Evolutionary conservation across 2,888 invertebrate genomes (phyloP).

Genomic region (Electrophaes corylata): DNA sequence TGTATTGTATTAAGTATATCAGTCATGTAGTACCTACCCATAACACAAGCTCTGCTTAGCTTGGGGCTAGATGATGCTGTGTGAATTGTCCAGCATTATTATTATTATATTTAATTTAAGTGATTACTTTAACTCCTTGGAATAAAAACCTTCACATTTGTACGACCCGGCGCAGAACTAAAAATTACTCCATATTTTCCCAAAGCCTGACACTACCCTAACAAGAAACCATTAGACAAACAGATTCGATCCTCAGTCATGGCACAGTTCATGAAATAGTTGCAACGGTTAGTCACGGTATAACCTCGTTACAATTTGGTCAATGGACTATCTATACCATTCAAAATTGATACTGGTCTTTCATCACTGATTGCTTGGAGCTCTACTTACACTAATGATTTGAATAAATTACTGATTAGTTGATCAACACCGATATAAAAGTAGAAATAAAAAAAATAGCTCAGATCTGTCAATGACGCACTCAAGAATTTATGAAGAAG

Average conservation of each 20-base stretch:
- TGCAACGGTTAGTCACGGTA: slow-evolving; percentile 17
- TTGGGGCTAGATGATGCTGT: too few species aligned
- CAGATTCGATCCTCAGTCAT: slow-evolving; percentile 6
- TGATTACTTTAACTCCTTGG: too few species aligned
- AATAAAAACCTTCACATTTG: too few species aligned
- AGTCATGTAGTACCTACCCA: too few species aligned
- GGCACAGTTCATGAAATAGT: slow-evolving; percentile 7
- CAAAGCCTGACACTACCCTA: slow-evolving; percentile 5
- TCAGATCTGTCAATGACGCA: too few species aligned
- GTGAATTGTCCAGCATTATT: too few species aligned
- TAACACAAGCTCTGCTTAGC: too few species aligned
- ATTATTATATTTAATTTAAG: too few species aligned
- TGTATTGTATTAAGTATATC: too few species aligned
- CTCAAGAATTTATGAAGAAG: too few species aligned
- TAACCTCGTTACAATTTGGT: slow-evolving; percentile 48
- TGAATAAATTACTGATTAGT: background rate
- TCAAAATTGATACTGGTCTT: slow-evolving; percentile 43
- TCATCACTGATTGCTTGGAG: slow-evolving; percentile 44
- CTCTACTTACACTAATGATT: background rate
- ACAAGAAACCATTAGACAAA: slow-evolving; percentile 10
- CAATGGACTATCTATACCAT: slow-evolving; percentile 41
- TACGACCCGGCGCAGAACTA: too few species aligned
- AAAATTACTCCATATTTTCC: background rate
- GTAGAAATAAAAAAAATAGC: too few species aligned
- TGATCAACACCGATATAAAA: background rate